Base-by-base conservation (phyloP, 2,888 invertebrate species). In the Amphipyra tragopoginis region DNA sequence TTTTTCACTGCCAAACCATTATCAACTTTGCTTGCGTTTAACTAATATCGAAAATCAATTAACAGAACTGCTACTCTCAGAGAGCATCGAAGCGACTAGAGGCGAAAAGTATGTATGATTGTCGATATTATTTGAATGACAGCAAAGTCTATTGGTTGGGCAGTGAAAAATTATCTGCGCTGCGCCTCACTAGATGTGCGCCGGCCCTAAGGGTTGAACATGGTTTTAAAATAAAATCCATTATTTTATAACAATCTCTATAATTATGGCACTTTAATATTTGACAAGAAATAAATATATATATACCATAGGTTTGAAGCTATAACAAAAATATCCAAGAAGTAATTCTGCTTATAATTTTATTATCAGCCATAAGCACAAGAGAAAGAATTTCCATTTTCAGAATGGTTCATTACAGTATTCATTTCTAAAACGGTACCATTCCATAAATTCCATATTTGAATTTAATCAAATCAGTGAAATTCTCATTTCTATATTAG, bases 251-350 rank as follows among this genome's bases (percentile, higher is more conserved):
- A 90, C 90, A 90, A 90, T 88, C 66, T 84, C 87, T 90, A 88
- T 89, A 88, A 86, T 90, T 89, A 90, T 90, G 90, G 90, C 90
- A 89, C 90, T 89, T 90, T 86, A 79, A 79, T 79, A 80, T 82
- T 81, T 79, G 85, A 86, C 79, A 83, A 83, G 77, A 86, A 80
- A 81, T 75, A 71, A 21, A 21, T 21, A 82, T 80, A 70, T 56
- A 67, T 64, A 63, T 73, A 73, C 79, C 77, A 75, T 81, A 79
- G 80, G 78, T 81, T 83, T 69, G 79, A 85, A 84, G 84, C 85
- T 74, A 73, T 65, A 60, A 29, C 33, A 74, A 52, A 55, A 76
- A 62, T 60, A 62, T 62, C 42, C 40, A 61, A 65, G 62, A 44
- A 52, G 52, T 44, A 54, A 50, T 52, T 61, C 26, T 43, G 67